These are phyloP conservation scores for Proteles cristata DNA, from an alignment of 2,113 vertebrate genomes.

Conservation along the genomic window DNA sequence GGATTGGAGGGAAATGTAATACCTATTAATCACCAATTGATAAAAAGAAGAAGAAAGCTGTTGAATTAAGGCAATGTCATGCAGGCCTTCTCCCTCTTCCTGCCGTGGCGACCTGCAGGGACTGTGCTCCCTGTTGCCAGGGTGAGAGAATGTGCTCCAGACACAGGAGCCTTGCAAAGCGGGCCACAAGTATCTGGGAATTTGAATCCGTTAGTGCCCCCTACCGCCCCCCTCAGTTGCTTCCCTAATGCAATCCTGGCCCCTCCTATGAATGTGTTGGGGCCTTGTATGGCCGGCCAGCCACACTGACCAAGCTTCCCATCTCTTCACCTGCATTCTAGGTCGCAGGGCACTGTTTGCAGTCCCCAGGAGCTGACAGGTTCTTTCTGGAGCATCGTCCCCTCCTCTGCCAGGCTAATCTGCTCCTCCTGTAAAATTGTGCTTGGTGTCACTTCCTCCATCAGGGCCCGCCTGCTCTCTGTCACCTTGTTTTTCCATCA, in stretches of 20 bases:
- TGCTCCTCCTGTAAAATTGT: neutral
- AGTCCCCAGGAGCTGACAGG: neutral
- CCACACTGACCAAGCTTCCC: neutral
- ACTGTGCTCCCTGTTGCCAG: neutral
- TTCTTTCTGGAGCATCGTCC: neutral
- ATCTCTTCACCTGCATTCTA: neutral
- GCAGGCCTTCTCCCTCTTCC: neutral
- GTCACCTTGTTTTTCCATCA: neutral
- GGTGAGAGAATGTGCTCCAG: neutral
- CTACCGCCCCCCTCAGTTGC: neutral
- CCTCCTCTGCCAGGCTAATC: neutral
- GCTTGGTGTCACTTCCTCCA: neutral
- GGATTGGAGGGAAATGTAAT: conserved; percentile 66
- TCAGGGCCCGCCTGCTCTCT: neutral
- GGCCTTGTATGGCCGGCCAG: rapidly evolving
- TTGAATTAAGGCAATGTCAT: conserved; percentile 52
- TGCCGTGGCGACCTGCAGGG: neutral
- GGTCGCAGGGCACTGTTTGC: neutral
- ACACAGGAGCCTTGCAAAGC: neutral
- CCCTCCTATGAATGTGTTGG: neutral
- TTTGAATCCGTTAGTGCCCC: neutral
- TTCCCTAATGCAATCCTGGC: neutral
- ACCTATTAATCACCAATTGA: conserved; percentile 73
- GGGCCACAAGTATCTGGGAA: neutral
- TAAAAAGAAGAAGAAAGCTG: conserved; percentile 31